Evolutionary conservation across 2,888 invertebrate genomes (phyloP), one percentile per base, ranked within the genome.

Genomic region (Andrena chrysosceles): DNA sequence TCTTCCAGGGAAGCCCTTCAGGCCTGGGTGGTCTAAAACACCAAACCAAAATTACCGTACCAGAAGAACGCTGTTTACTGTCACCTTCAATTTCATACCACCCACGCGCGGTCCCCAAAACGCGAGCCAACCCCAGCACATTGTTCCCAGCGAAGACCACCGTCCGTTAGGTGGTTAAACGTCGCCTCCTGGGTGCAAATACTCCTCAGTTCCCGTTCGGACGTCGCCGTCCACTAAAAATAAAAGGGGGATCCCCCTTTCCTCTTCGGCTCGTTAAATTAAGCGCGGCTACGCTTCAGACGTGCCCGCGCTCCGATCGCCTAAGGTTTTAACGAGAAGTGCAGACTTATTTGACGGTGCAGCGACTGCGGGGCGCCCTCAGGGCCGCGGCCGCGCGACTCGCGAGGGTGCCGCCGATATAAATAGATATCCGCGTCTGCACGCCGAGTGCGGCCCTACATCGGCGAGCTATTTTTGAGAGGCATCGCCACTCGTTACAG

Each of bases 401-500:
- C 67, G 78, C 83, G 87, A 86, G 86, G 85, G 87, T 88, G 88
- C 87, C 78, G 81, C 62, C 77, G 81, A 71, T 92, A 92, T 90
- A 90, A 92, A 92, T 92, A 92, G 92, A 91, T 77, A 68, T 79
- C 67, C 83, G 77, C 84, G 89, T 89, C 86, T 85, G 87, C 77
- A 68, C 76, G 80, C 54, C 42, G 77, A 89, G 89, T 93, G 89
- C 93, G 93, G 91, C 92, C 93, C 93, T 93, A 92, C 83, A 78
- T 85, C 76, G 81, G 66, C 73, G 76, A 80, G 89, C 83, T 88
- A 88, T 88, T 88, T 88, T 89, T 81, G 87, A 87, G 82, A 68
- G 85, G 83, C 89, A 85, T 89, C 90, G 86, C 89, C 81, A 89
- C 86, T 91, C 88, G 89, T 91, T 89, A 91, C 90, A 90, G 88